Evolutionary conservation across 35 echinoderm and acorn worm genomes (phyloP).

Genomic region (Heliocidaris tuberculata): DNA sequence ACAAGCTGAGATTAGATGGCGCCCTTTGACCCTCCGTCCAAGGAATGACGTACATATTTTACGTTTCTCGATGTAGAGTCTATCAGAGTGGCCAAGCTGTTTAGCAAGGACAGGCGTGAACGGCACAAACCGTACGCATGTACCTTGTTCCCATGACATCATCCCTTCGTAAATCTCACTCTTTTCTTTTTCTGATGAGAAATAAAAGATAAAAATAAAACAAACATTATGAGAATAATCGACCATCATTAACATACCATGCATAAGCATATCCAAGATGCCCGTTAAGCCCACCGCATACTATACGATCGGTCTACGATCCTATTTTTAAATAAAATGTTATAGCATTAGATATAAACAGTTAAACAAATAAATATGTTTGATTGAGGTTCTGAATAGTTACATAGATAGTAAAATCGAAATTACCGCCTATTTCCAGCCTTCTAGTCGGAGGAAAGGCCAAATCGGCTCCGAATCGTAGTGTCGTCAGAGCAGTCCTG

Average conservation of each 20-base stretch:
- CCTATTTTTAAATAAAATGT: too few relatives aligned
- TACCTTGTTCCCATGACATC: neutral
- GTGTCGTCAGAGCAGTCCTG: too few relatives aligned
- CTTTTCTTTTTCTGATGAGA: neutral
- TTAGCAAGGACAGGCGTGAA: neutral
- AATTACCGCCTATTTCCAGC: too few relatives aligned
- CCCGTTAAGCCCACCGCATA: too few relatives aligned
- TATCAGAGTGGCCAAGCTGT: slow-evolving; percentile 16
- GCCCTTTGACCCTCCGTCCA: slow-evolving; percentile 10
- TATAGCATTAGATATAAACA: too few relatives aligned
- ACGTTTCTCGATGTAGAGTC: neutral
- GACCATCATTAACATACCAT: neutral
- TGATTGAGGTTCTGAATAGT: too few relatives aligned
- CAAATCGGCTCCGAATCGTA: too few relatives aligned
- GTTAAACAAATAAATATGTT: too few relatives aligned
- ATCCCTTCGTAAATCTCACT: neutral
- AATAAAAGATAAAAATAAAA: neutral
- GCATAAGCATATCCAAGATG: neutral
- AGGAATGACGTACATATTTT: slow-evolving; percentile 5
- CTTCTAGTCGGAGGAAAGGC: too few relatives aligned
- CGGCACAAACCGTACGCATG: neutral
- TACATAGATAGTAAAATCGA: too few relatives aligned
- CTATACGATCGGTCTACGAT: too few relatives aligned
- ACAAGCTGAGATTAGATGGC: slow-evolving; percentile 22
- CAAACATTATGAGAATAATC: neutral